These are phyloP conservation scores for Halcyon malimbica DNA, from an alignment of 2,113 vertebrate genomes.

Conservation along the genomic window DNA sequence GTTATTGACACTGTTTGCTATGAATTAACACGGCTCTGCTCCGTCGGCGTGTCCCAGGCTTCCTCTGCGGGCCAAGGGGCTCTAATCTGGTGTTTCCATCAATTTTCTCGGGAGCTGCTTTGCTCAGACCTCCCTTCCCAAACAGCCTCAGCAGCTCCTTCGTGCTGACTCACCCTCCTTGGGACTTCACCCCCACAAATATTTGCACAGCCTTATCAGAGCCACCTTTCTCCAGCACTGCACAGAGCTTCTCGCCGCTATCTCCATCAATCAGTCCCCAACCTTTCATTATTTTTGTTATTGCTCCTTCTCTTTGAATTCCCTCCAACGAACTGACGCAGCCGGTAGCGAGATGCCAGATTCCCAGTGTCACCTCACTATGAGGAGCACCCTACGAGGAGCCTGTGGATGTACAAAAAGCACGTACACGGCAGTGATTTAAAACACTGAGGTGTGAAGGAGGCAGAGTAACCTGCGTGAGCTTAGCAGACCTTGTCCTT, in stretches of 20 bases:
- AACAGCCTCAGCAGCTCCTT: not conserved
- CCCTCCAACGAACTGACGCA: accelerated
- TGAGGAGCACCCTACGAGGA: not conserved
- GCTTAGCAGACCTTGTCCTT: not conserved
- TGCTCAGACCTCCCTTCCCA: not conserved
- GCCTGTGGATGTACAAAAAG: not conserved
- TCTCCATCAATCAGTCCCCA: accelerated
- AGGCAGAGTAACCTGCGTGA: not conserved
- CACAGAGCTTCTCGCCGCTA: not conserved
- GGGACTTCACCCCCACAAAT: not conserved
- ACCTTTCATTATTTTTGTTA: not conserved
- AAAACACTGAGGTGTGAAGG: accelerated
- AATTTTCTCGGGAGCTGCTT: accelerated
- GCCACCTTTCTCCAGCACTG: accelerated
- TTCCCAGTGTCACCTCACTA: not conserved
- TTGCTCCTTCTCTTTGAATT: not conserved
- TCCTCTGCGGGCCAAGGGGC: not conserved
- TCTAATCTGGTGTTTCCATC: not conserved
- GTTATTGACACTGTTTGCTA: not conserved
- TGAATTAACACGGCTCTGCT: not conserved
- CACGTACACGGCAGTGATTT: accelerated
- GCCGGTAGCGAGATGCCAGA: not conserved
- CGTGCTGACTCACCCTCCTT: not conserved
- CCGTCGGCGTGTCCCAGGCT: not conserved
- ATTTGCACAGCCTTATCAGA: not conserved